Percentiles rank a stretch among this genome's conserved stretches.
Evolutionary conservation across 2,888 invertebrate species (phyloP).

Genomic region (Pammene fasciana): DNA sequence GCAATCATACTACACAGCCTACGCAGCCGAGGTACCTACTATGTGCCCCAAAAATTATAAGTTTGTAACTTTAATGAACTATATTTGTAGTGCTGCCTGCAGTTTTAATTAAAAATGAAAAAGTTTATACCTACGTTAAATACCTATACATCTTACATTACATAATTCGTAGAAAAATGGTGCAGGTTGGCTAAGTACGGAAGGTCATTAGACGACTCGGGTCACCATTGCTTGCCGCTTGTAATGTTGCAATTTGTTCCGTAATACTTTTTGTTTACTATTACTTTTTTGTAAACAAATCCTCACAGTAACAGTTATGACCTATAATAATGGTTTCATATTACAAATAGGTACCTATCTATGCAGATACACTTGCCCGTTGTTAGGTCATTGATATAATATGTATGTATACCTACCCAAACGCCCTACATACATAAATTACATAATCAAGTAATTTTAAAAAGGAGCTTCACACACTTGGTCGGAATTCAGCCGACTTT

Average conservation of each 20-base stretch:
- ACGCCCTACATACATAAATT: no score
- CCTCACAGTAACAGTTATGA: constrained; percentile 1
- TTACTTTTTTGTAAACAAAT: constrained; percentile 17
- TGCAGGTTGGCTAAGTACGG: background rate
- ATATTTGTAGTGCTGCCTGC: no score
- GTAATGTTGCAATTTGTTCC: constrained; percentile 30
- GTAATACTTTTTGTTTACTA: constrained; percentile 29
- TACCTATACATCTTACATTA: no score
- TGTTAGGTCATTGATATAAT: background rate
- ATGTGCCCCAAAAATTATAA: no score
- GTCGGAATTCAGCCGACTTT: no score
- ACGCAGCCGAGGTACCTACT: no score
- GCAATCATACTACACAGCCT: no score
- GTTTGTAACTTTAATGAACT: no score
- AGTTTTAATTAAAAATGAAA: no score
- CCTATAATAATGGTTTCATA: constrained; percentile 7
- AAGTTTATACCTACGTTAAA: no score
- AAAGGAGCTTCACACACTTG: no score
- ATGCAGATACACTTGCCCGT: background rate
- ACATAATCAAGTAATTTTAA: no score
- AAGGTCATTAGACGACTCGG: constrained; percentile 29
- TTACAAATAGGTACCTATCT: background rate
- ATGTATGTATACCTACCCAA: background rate
- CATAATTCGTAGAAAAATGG: background rate
- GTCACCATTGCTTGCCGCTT: constrained; percentile 22